Conservation (phyloP, 2,888 invertebrate genomes). For the Harmothoe impar region DNA sequence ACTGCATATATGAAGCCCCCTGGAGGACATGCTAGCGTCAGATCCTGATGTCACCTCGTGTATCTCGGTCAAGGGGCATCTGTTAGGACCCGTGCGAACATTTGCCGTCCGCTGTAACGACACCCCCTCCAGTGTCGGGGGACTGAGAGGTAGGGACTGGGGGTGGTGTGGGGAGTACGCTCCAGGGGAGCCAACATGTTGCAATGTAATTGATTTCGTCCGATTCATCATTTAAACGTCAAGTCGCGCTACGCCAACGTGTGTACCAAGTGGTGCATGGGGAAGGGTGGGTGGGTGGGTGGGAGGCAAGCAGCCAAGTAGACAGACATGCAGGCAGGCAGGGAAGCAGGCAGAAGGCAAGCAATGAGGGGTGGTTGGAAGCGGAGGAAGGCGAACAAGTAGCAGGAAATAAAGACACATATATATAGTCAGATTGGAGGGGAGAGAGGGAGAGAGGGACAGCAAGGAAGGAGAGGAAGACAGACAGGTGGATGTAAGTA, state of each 20-base stretch:
- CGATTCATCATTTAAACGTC: constrained; percentile 14
- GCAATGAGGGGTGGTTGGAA: background rate
- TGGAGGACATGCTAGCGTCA: background rate
- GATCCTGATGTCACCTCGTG: background rate
- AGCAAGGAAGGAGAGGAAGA: background rate
- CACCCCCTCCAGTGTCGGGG: no score
- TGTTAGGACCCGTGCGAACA: background rate
- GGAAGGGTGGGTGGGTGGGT: background rate
- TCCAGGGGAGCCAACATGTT: background rate
- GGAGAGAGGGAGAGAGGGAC: background rate
- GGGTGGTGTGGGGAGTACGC: no score
- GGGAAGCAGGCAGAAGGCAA: background rate
- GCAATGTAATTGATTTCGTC: constrained; percentile 6
- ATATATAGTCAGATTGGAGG: background rate
- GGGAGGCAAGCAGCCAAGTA: background rate
- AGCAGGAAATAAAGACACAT: no score
- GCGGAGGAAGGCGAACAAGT: background rate
- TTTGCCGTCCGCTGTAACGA: no score
- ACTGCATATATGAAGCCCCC: background rate
- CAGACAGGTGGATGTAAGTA: no score
- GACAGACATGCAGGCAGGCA: background rate
- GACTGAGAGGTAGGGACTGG: no score
- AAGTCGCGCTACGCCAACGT: background rate
- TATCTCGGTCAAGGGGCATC: constrained; percentile 13
- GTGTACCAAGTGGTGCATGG: background rate